Evolutionary conservation across 2,113 vertebrate species (phyloP), one percentile per base, ranked within the genome.

Genomic region (Phoenicopterus ruber): DNA sequence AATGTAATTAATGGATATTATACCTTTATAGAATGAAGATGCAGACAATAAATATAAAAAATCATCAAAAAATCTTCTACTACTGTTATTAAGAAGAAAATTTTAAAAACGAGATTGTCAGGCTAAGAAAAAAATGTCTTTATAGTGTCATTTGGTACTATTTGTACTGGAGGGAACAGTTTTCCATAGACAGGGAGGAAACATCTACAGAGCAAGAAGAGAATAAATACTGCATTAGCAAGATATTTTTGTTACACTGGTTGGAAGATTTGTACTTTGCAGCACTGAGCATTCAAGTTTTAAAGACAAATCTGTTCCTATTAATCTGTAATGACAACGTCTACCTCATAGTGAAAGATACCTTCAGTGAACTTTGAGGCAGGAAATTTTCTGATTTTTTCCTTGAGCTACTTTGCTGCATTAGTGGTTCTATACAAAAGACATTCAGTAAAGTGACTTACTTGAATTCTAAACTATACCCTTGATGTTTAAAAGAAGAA

Each of bases 1-100:
- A 97, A 50, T 58, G 28, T 96, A 95, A 97, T 95, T 95, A 97
- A 97, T 97, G 66, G 54, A 47, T 94, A 94, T 78, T 97, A 92
- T 79, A 50, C 10, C 63, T 82, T 50, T 34, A 66, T 40, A 85
- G 66, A 97, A 93, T 88, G 70, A 97, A 97, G 70, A 95, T 91
- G 29, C 24, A 92, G 21, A 40, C 40, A 93, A 80, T 84, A 94
- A 77, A 70, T 74, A 40, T 6, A 36, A 78, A 25, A 94, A 94
- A 62, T 70, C 73, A 88, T 79, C 2, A 89, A 78, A 91, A 88
- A 42, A 71, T 47, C n/a, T 55, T 36, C 15, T 62, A 52, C 12
- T 74, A 26, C 47, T 59, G 16, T 9, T 80, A 50, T 34, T 91
- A 85, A 82, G 38, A 92, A 54, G 44, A 95, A 69, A 93, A 86